These are phyloP conservation scores for Anoplophora glabripennis DNA, from an alignment of 1,140 invertebrate genomes.

Conservation along the genomic window DNA sequence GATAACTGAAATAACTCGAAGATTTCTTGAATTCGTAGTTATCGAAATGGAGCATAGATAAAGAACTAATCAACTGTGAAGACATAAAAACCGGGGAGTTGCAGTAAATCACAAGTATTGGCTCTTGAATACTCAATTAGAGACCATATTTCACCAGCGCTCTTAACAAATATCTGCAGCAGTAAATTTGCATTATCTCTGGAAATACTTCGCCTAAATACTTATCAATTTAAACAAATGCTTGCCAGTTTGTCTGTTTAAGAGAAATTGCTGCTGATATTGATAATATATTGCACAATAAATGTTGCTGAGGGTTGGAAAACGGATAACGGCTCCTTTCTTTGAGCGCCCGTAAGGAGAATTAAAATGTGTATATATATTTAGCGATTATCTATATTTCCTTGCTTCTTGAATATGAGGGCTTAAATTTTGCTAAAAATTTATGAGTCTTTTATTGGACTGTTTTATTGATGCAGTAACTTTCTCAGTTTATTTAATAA, in stretches of 20 bases:
- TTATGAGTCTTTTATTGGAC: too few species aligned
- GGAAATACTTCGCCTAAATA: constrained; percentile 15
- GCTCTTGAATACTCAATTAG: constrained; percentile 32
- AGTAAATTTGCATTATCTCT: constrained; percentile 24
- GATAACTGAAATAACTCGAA: too few species aligned
- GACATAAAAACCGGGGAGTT: constrained; percentile 1
- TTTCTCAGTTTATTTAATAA: too few species aligned
- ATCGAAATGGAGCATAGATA: constrained; percentile 10
- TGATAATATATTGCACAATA: constrained; percentile 13
- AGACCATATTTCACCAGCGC: constrained; percentile 20
- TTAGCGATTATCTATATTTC: not conserved
- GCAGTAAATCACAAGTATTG: constrained; percentile 13
- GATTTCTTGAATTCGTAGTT: not conserved
- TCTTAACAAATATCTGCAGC: constrained; percentile 11
- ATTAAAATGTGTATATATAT: not conserved
- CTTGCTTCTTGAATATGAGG: not conserved
- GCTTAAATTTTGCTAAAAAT: not conserved
- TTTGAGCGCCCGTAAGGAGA: not conserved
- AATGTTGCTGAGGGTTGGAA: not conserved
- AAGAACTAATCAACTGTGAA: constrained; percentile 11
- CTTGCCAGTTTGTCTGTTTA: constrained; percentile 12
- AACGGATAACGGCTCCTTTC: not conserved
- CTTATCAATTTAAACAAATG: constrained; percentile 26
- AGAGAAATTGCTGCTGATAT: constrained; percentile 5
- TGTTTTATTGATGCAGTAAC: too few species aligned